A percentile compares a stretch with the other conserved stretches of the same genome.
Evolutionary conservation across 2,113 vertebrate species (phyloP).

Genomic region (Pseudorasbora parva): DNA sequence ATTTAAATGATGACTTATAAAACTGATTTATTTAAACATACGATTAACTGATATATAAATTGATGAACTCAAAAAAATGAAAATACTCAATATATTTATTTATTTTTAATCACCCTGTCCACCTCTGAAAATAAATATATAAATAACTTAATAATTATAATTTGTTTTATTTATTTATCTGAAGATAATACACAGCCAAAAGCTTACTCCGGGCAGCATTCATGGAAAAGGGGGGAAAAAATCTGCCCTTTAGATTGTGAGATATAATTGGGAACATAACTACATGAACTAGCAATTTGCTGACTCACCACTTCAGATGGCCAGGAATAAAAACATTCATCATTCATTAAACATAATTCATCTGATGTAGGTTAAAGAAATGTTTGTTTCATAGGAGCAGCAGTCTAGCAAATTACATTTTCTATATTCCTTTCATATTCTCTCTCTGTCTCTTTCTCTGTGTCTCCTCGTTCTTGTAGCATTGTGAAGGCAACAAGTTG

Average conservation of each 20-base stretch:
- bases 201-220: not conserved
- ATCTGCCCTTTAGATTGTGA: not conserved
- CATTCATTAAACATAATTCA: constrained; percentile 26
- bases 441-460: not conserved
- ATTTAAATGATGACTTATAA: too few relatives aligned
- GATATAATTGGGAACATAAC: not conserved
- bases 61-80: too few relatives aligned
- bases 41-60: too few relatives aligned
- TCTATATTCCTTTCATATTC: constrained; percentile 12
- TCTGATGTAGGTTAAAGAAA: not conserved
- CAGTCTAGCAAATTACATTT: constrained; percentile 3
- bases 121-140: too few relatives aligned
- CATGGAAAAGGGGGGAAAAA: too few relatives aligned
- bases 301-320: not conserved
- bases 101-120: too few relatives aligned
- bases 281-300: not conserved
- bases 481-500: constrained; percentile 28
- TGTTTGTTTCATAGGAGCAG: not conserved
- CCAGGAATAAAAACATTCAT: not conserved
- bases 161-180: too few relatives aligned
- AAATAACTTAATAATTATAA: too few relatives aligned
- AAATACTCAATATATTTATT: too few relatives aligned
- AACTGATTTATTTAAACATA: too few relatives aligned
- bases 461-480: not conserved
- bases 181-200: not conserved